Evolutionary conservation across 23 tunicate genomes (phyloP).

Genomic region (Styela clava): DNA sequence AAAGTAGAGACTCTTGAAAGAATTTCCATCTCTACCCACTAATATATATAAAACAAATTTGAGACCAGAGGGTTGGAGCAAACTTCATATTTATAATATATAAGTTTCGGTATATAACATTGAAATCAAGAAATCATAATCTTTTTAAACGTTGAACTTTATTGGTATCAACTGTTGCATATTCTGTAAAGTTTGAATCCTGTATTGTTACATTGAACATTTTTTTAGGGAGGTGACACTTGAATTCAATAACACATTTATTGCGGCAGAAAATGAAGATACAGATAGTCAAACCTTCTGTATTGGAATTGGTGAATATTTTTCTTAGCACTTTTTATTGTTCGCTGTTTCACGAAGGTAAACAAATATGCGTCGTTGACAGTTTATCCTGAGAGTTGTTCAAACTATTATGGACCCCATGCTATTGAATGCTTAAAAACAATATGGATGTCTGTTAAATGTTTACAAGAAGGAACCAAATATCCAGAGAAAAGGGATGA

Average conservation of each 20-base stretch:
- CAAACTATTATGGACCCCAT: conserved; percentile 25
- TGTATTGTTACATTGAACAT: too few relatives aligned
- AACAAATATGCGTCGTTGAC: too few relatives aligned
- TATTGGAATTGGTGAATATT: conserved; percentile 27
- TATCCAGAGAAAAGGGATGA: conserved; percentile 1
- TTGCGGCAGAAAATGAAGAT: conserved; percentile 19
- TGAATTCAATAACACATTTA: neutral
- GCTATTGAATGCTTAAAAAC: conserved; percentile 25
- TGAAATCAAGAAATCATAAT: too few relatives aligned
- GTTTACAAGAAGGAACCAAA: conserved; percentile 8
- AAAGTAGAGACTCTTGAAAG: too few relatives aligned
- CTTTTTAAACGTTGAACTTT: too few relatives aligned
- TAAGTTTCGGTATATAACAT: too few relatives aligned
- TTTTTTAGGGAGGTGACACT: conserved; percentile 1
- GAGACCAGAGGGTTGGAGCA: too few relatives aligned
- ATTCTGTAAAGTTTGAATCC: too few relatives aligned
- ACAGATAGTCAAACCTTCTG: neutral
- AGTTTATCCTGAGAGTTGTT: conserved; percentile 5
- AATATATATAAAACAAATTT: too few relatives aligned
- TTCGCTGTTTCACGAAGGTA: neutral
- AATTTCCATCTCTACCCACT: too few relatives aligned
- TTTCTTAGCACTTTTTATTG: neutral
- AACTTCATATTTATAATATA: too few relatives aligned
- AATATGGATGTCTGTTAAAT: conserved; percentile 14
- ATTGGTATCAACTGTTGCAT: too few relatives aligned